These are phyloP conservation scores for Octopus sinensis DNA, from an alignment of 1,140 invertebrate species.

Conservation along the genomic window DNA sequence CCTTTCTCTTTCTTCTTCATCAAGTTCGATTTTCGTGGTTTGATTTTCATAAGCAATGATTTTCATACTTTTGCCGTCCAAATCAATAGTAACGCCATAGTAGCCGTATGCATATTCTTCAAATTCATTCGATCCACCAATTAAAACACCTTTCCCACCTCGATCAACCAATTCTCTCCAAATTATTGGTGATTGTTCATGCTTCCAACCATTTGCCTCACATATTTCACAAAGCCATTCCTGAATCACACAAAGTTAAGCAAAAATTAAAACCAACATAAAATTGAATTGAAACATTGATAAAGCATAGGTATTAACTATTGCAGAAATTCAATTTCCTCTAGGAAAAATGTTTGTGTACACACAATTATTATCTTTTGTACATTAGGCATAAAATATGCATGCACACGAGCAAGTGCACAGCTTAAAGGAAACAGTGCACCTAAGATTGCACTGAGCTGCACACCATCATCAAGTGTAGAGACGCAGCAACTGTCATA, in stretches of 20 bases:
- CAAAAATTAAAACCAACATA: background rate
- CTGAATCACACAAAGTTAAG: slow-evolving; percentile 33
- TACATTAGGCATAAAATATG: background rate
- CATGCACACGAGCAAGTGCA: too few species aligned
- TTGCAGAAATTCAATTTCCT: background rate
- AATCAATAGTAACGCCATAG: too few species aligned
- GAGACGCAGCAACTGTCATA: too few species aligned
- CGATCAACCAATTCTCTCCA: slow-evolving; percentile 57
- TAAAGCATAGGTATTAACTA: background rate
- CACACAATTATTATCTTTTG: background rate
- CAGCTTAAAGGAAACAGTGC: too few species aligned
- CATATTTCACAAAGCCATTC: slow-evolving; percentile 49
- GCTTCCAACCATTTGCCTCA: slow-evolving; percentile 47
- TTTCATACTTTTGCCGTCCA: too few species aligned
- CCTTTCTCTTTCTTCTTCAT: too few species aligned
- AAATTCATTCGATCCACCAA: slow-evolving; percentile 55
- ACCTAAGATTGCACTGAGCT: too few species aligned
- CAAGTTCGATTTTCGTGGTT: too few species aligned
- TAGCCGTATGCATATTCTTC: too few species aligned
- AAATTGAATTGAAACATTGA: background rate
- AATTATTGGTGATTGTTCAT: slow-evolving; percentile 54
- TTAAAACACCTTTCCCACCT: slow-evolving; percentile 57
- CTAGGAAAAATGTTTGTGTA: background rate
- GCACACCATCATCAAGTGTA: too few species aligned
- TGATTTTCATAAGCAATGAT: too few species aligned